These are phyloP conservation scores for Nylanderia fulva DNA, from an alignment of 1,140 invertebrate genomes.

Conservation along the genomic window DNA sequence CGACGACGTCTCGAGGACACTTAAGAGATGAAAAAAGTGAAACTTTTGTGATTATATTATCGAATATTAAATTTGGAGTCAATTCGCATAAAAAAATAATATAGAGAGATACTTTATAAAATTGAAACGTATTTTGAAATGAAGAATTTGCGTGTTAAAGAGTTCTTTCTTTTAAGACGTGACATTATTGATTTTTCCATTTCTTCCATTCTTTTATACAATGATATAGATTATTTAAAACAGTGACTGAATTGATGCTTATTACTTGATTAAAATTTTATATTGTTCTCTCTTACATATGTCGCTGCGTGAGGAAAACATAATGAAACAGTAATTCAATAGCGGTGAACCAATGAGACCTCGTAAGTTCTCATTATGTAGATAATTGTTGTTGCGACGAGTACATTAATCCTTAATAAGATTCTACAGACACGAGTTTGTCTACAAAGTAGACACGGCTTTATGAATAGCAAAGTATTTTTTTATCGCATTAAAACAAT, in stretches of 20 bases:
- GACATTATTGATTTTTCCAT: no score
- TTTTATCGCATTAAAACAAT: neutral
- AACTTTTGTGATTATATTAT: conserved; percentile 17
- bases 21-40: neutral
- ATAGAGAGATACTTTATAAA: neutral
- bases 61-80: neutral
- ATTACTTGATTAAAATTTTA: neutral
- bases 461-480: neutral
- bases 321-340: neutral
- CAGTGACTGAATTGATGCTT: neutral
- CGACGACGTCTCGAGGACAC: neutral
- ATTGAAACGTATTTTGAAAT: neutral
- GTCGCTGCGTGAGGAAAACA: neutral
- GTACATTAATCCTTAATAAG: conserved; percentile 25
- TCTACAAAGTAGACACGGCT: neutral
- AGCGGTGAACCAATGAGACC: neutral
- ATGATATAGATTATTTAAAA: neutral
- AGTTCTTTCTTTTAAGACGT: neutral
- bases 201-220: neutral
- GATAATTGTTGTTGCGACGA: conserved; percentile 22
- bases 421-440: neutral
- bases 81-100: neutral
- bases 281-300: neutral
- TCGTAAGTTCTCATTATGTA: conserved; percentile 1
- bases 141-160: neutral